Conservation (phyloP, 2,888 invertebrate species). For the Physocephala rufipes region DNA sequence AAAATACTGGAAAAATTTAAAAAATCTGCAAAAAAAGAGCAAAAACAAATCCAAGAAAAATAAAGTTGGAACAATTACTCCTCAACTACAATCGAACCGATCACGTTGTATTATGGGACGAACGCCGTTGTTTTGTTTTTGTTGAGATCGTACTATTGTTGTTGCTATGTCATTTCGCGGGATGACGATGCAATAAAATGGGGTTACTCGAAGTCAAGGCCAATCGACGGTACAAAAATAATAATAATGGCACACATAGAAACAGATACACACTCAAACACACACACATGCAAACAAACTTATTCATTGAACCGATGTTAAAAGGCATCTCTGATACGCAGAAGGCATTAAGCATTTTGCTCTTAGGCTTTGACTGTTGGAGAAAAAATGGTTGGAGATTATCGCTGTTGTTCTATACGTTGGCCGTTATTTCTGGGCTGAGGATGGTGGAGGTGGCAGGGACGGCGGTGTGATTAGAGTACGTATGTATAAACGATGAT, state of each 20-base stretch:
- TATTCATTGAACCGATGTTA: neutral
- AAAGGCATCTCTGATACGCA: neutral
- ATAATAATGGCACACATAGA: too few relatives aligned
- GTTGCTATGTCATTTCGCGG: slow-evolving; percentile 28
- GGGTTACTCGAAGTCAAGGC: slow-evolving; percentile 58
- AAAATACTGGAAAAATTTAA: too few relatives aligned
- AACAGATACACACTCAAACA: neutral
- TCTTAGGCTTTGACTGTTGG: too few relatives aligned
- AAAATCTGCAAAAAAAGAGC: neutral
- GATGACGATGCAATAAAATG: slow-evolving; percentile 22
- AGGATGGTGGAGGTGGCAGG: too few relatives aligned
- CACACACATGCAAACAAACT: neutral
- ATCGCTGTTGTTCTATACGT: too few relatives aligned
- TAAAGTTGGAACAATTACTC: too few relatives aligned
- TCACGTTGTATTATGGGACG: neutral
- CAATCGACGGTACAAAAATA: slow-evolving; percentile 46
- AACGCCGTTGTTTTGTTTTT: too few relatives aligned
- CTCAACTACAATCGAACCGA: neutral
- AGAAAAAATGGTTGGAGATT: neutral
- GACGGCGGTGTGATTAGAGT: too few relatives aligned
- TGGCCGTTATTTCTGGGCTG: too few relatives aligned
- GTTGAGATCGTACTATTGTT: slow-evolving; percentile 26
- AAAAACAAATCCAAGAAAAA: neutral
- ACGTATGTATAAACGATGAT: too few relatives aligned
- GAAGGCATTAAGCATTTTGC: slow-evolving; percentile 1